A percentile compares a stretch with the other conserved stretches of the same genome.
Conservation (phyloP, 1,140 invertebrate genomes). For the Leptinotarsa defecta region DNA sequence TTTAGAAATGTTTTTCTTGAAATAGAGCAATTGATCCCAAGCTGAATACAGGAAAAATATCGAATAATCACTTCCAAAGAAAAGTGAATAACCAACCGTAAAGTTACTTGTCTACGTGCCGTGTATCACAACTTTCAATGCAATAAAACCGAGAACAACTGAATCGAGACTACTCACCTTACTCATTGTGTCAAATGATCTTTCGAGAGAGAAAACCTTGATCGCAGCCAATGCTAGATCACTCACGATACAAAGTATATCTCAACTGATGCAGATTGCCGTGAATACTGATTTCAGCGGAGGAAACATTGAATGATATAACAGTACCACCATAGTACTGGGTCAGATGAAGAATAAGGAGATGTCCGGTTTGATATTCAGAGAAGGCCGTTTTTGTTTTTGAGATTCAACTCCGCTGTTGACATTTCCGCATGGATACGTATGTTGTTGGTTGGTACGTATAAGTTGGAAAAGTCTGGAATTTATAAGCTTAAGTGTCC, state of each 20-base stretch:
- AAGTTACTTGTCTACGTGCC: neutral
- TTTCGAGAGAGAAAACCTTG: neutral
- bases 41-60: no score
- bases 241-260: neutral
- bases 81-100: neutral
- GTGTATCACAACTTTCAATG: neutral
- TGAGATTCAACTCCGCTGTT: no score
- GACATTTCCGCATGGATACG: no score
- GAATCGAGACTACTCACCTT: constrained; percentile 1
- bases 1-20: no score
- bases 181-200: neutral
- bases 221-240: neutral
- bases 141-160: neutral
- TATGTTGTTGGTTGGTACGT: no score
- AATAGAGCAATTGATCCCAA: no score
- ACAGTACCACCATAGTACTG: constrained; percentile 19
- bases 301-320: constrained; percentile 16
- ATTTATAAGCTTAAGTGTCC: no score
- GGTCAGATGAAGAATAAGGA: constrained; percentile 9
- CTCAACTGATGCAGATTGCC: constrained; percentile 13
- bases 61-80: neutral
- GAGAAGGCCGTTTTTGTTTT: neutral
- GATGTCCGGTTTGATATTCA: neutral
- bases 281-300: constrained; percentile 9
- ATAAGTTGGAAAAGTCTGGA: no score